These are phyloP conservation scores for Menidia beryllina DNA, from an alignment of 2,113 vertebrate species.

Conservation along the genomic window DNA sequence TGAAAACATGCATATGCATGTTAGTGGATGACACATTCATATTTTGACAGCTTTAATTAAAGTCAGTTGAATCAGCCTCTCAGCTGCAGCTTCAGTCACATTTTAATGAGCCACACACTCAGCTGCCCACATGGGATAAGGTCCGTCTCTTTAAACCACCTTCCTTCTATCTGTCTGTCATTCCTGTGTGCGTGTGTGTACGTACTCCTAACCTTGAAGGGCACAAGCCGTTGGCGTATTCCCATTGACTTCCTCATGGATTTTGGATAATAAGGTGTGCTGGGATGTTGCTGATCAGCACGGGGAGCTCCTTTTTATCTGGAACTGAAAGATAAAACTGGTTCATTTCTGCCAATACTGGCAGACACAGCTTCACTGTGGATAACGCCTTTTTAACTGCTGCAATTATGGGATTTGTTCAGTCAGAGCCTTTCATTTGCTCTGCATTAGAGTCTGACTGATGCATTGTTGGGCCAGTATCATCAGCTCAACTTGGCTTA, in stretches of 20 bases:
- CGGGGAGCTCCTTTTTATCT: conserved; percentile 46
- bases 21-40: conserved; percentile 49
- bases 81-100: conserved; percentile 59
- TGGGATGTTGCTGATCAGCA: conserved; percentile 67
- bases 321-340: conserved; percentile 45
- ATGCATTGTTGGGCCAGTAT: conserved; percentile 8
- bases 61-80: conserved; percentile 64
- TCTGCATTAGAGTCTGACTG: conserved; percentile 19
- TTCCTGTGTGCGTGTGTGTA: conserved; percentile 4
- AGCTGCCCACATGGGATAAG: conserved; percentile 46
- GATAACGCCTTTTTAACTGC: conserved; percentile 32
- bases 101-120: conserved; percentile 65
- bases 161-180: conserved; percentile 9
- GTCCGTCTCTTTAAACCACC: conserved; percentile 47
- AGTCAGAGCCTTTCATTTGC: conserved; percentile 30
- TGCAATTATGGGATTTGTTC: conserved; percentile 30
- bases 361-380: conserved; percentile 35
- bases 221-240: conserved; percentile 35
- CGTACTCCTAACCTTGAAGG: conserved; percentile 51
- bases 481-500: conserved; percentile 12
- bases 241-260: conserved; percentile 53
- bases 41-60: conserved; percentile 77
- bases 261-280: conserved; percentile 66
- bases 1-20: conserved; percentile 57
- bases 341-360: conserved; percentile 38